These are phyloP conservation scores for Leucoptera coffeella DNA, from an alignment of 2,888 invertebrate genomes.

Conservation along the genomic window DNA sequence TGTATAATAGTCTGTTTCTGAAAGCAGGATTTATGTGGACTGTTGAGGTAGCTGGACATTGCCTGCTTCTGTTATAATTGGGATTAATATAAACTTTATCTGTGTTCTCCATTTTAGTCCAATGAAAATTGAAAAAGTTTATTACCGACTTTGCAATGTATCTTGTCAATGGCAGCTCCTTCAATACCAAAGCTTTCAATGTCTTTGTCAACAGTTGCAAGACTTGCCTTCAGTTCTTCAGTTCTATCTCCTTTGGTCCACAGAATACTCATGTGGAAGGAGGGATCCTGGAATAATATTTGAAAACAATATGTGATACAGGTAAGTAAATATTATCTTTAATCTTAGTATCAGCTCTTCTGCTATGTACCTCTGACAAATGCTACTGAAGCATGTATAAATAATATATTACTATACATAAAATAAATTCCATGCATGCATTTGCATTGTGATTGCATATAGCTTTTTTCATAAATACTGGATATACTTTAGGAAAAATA, in stretches of 20 bases:
- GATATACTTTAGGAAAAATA: too few relatives aligned
- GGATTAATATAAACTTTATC: constrained; percentile 36
- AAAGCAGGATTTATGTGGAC: constrained; percentile 30
- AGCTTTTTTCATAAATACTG: too few relatives aligned
- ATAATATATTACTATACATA: too few relatives aligned
- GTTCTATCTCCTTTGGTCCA: constrained; percentile 71
- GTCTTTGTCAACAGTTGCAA: constrained; percentile 18
- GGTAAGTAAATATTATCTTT: too few relatives aligned
- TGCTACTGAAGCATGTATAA: too few relatives aligned
- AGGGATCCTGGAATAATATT: constrained; percentile 67
- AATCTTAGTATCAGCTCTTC: too few relatives aligned
- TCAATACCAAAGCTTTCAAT: too few relatives aligned
- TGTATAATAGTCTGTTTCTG: too few relatives aligned
- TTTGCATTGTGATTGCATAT: too few relatives aligned
- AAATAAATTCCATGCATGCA: too few relatives aligned
- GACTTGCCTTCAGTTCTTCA: constrained; percentile 28
- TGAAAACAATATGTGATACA: too few relatives aligned
- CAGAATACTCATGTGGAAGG: constrained; percentile 77
- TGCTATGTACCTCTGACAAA: too few relatives aligned
- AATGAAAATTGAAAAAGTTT: constrained; percentile 59
- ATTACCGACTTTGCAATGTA: constrained; percentile 72
- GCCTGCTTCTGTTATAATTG: constrained; percentile 19
- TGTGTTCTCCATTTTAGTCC: constrained; percentile 9
- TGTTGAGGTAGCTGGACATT: constrained; percentile 4
- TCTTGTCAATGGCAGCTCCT: constrained; percentile 45